Base-by-base conservation (phyloP, 2,888 invertebrate species). In the Podabrus alpinus region DNA sequence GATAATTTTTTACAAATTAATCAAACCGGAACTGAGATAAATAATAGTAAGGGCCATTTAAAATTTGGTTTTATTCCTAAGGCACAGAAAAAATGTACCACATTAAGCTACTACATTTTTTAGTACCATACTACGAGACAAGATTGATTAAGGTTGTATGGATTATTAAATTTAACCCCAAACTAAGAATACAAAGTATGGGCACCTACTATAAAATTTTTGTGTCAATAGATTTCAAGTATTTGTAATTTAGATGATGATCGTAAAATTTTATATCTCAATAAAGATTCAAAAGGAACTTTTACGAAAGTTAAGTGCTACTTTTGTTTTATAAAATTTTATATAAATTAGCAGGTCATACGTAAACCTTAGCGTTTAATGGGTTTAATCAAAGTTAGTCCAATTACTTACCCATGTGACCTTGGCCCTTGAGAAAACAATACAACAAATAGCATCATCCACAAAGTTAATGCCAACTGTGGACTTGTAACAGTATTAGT, bases 361-460 rank as follows among this genome's bases (percentile, higher is more conserved):
- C 45, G 45, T n/a, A 45, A 45, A n/a, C n/a, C 45, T 45, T 7
- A 45, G 5, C 7, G 45, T 7, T 45, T 45, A 45, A 45, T n/a
- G 2, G 45, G 7, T 45, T 45, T 45, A 45, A 45, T 45, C 45
- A 17, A 61, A 67, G 45, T 15, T 67, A 19, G 15, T 16, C 19
- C 60, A 68, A 62, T 67, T 72, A 60, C 45, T 72, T 72, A 68
- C 61, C 68, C 68, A 25, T 60, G 17, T 59, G 68, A 72, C 72
- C 72, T 72, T 72, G 68, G 68, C 61, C 68, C 68, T 24, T 61
- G 45, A 68, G 24, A 24, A 60, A 72, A 64, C 70, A 70, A 69
- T 29, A 19, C 66, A 29, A 68, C 62, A 68, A 72, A 72, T 68
- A 62, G 68, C 61, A 72, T 72, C 72, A 72, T 66, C 60, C 67